These are phyloP conservation scores for Drosophila mettleri DNA, from an alignment of 2,888 invertebrate species.

Conservation along the genomic window DNA sequence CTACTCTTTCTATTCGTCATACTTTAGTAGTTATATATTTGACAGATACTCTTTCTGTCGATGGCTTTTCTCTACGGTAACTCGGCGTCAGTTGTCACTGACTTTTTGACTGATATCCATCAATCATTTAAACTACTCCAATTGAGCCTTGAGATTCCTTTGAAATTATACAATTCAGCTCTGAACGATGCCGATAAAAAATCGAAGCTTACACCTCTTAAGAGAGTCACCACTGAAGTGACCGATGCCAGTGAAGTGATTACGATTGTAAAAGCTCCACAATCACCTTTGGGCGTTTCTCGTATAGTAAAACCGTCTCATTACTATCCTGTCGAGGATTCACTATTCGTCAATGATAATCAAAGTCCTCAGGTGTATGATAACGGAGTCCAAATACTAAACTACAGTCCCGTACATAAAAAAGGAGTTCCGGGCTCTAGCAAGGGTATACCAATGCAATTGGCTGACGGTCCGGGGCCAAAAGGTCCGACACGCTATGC, in stretches of 20 bases:
- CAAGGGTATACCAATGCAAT: neutral
- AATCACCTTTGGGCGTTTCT: slow-evolving; percentile 2
- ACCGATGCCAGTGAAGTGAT: slow-evolving; percentile 40
- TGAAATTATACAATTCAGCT: neutral
- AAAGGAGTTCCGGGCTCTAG: too few relatives aligned
- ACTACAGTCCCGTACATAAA: neutral
- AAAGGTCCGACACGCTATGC: neutral
- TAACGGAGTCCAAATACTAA: neutral
- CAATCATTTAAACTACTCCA: slow-evolving; percentile 5
- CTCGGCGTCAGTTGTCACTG: slow-evolving; percentile 27
- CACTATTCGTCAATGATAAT: neutral
- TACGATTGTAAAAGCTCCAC: slow-evolving; percentile 37
- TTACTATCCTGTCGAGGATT: neutral
- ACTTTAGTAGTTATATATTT: neutral
- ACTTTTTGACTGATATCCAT: slow-evolving; percentile 14
- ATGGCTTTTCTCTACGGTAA: slow-evolving; percentile 29
- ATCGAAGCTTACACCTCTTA: neutral
- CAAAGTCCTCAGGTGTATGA: neutral
- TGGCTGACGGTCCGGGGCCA: neutral
- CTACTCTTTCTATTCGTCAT: too few relatives aligned
- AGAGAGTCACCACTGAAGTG: slow-evolving; percentile 13
- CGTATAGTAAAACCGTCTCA: neutral
- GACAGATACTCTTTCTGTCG: slow-evolving; percentile 38
- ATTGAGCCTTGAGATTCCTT: slow-evolving; percentile 5
- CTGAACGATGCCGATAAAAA: neutral